Base-by-base conservation (phyloP, 2,113 vertebrate species). In the Vulpes lagopus region DNA sequence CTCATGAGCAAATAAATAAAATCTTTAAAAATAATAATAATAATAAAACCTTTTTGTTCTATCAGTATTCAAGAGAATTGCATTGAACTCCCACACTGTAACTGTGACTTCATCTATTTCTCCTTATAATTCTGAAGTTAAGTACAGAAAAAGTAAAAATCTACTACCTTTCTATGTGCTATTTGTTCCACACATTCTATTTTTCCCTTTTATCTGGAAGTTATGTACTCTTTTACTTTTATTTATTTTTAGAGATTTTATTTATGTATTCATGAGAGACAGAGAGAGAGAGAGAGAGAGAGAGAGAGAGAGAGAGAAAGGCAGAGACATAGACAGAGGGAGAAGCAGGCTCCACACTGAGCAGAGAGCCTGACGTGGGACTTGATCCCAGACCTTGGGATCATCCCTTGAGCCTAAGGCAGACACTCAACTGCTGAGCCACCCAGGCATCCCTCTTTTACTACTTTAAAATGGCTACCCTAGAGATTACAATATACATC, bases 71-170 rank as follows among this genome's bases (percentile, higher is more conserved):
- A n/a, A 55, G 67, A 91, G 53, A 67, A 38, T 74, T 87, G 17
- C 82, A 38, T 95, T 95, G 30, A 82, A 78, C 11, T 43, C 23
- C n/a, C 25, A 8, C 7, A 78, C 27, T 53, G 32, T 76, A 69
- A 69, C 43, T 91, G 15, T 78, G 67, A 30, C 51, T 87, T 93
- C 81, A 62, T 65, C 51, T 71, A 2, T 89, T 74, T 94, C 38
- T 79, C n/a, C 23, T 83, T 89, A 83, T 43, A 62, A 74, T 95
- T 89, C 76, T 78, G 84, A 83, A 43, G 82, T 62, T 79, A 62
- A 9, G 51, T 78, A 55, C 30, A 81, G 49, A 69, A 59, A 94
- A 84, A 51, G 79, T 35, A 59, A 83, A 88, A 30, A 38, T 86
- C n/a, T 49, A 12, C 55, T 57, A 8, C 57, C 10, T 96, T 73